Percentiles rank a stretch among this genome's conserved stretches.
phyloP scores from a whole-genome alignment of 1,140 invertebrate genomes.

The Diploscapter pachys region DNA sequence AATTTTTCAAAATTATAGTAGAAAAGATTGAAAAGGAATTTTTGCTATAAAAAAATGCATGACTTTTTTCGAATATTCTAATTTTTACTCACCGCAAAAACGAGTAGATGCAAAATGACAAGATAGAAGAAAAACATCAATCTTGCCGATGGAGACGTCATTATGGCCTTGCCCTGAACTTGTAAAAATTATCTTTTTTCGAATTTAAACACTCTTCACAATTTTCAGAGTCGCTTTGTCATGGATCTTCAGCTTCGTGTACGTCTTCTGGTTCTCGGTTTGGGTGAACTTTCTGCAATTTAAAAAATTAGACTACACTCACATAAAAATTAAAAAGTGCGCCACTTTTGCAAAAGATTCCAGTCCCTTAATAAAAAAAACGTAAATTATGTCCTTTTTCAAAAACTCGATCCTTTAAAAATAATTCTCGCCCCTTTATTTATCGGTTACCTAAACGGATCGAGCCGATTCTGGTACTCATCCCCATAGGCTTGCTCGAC shows the following conservation, averaged over 20 bases:
- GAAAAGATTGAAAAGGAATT: too few relatives aligned
- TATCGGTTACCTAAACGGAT: background rate
- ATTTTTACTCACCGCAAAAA: constrained; percentile 18
- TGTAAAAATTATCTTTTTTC: background rate
- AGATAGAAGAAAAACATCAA: constrained; percentile 34
- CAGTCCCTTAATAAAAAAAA: too few relatives aligned
- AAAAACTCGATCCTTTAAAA: too few relatives aligned
- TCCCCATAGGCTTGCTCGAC: background rate
- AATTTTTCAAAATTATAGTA: too few relatives aligned
- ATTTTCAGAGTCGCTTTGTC: constrained; percentile 31
- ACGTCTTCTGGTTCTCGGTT: constrained; percentile 3
- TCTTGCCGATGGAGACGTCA: constrained; percentile 12
- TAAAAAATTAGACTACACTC: too few relatives aligned
- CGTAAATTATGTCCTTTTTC: too few relatives aligned
- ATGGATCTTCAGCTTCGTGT: constrained; percentile 17
- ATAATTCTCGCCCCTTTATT: too few relatives aligned
- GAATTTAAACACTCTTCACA: constrained; percentile 12
- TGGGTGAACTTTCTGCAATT: constrained; percentile 2
- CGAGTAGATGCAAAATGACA: constrained; percentile 24
- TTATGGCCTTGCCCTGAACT: constrained; percentile 22
- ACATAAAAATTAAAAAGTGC: too few relatives aligned
- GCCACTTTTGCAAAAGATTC: too few relatives aligned
- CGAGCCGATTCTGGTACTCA: constrained; percentile 14
- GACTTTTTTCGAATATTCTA: background rate
- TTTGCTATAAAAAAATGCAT: background rate